Conservation (phyloP, 2,888 invertebrate genomes). For the Heliconius erato region DNA sequence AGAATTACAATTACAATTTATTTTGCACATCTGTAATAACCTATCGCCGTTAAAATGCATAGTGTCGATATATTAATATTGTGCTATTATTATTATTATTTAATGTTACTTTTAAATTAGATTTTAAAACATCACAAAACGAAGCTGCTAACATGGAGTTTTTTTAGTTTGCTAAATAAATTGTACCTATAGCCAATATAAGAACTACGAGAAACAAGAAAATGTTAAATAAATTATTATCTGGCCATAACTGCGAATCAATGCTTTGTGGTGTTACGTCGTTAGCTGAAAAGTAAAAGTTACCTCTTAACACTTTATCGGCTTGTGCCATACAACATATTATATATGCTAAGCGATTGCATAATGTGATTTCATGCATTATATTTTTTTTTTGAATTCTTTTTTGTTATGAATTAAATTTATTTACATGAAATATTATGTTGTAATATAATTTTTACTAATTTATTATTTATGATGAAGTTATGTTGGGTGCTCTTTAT, state of each 20-base stretch:
- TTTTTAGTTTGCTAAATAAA: background rate
- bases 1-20: no score
- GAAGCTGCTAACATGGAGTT: background rate
- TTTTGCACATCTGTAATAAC: background rate
- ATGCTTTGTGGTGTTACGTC: slow-evolving; percentile 23
- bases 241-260: background rate
- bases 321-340: slow-evolving; percentile 42
- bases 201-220: no score
- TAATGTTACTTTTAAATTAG: background rate
- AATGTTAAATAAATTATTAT: background rate
- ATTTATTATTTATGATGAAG: slow-evolving; percentile 8
- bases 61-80: background rate
- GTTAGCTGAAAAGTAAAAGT: slow-evolving; percentile 32
- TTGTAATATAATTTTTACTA: slow-evolving; percentile 15
- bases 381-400: background rate
- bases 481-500: slow-evolving; percentile 45
- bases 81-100: background rate
- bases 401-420: slow-evolving; percentile 22
- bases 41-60: background rate
- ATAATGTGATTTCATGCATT: slow-evolving; percentile 17
- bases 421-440: slow-evolving; percentile 31
- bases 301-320: slow-evolving; percentile 42
- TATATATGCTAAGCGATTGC: slow-evolving; percentile 41
- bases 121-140: background rate
- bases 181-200: background rate